A percentile compares a stretch with the other conserved stretches of the same genome.
phyloP scores from a whole-genome alignment of 2,888 invertebrate genomes.

The Athripsodes cinereus region DNA sequence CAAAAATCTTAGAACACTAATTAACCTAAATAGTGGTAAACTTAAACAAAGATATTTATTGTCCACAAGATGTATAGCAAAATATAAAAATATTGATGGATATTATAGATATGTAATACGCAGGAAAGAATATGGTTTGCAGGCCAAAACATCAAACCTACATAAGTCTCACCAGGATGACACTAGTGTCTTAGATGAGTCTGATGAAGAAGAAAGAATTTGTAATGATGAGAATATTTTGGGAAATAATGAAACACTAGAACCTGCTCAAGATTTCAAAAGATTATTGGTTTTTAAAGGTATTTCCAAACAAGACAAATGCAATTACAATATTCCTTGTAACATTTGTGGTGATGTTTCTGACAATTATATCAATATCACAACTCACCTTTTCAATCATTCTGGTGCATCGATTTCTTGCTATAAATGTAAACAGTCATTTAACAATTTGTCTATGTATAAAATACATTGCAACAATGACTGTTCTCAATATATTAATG shows the following conservation, averaged over 20 bases:
- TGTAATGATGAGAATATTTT: background rate
- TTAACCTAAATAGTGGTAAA: background rate
- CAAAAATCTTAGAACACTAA: conserved; percentile 6
- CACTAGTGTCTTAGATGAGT: too few relatives aligned
- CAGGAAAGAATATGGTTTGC: background rate
- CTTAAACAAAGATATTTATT: too few relatives aligned
- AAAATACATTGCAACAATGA: conserved; percentile 17
- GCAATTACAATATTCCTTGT: background rate
- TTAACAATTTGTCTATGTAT: conserved; percentile 18
- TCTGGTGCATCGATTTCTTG: conserved; percentile 17
- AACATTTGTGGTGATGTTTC: background rate
- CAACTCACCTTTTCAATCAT: conserved; percentile 20
- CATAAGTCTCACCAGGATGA: too few relatives aligned
- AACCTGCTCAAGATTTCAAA: too few relatives aligned
- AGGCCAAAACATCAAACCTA: background rate
- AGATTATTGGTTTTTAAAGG: too few relatives aligned
- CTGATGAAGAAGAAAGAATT: too few relatives aligned
- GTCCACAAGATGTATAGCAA: background rate
- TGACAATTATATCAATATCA: background rate
- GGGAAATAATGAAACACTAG: too few relatives aligned
- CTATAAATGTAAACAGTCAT: conserved; percentile 17
- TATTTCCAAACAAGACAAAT: background rate
- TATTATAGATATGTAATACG: background rate
- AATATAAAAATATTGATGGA: background rate
- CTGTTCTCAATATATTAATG: conserved; percentile 2